These are phyloP conservation scores for Gavia stellata DNA, from an alignment of 2,113 vertebrate species.

Conservation along the genomic window DNA sequence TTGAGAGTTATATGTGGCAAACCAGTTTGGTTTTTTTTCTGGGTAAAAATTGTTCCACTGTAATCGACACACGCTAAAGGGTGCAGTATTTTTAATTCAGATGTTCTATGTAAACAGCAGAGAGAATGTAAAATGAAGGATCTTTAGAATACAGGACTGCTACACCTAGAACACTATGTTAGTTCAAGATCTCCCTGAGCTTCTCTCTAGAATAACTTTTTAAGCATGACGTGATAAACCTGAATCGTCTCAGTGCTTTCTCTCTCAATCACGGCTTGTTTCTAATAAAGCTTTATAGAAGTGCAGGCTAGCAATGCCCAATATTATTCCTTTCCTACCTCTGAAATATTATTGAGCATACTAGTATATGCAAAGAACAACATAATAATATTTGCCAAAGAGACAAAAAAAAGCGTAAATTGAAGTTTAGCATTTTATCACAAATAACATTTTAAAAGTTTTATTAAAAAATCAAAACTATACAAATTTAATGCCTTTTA, in stretches of 20 bases:
- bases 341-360: neutral
- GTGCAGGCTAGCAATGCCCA: neutral
- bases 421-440: neutral
- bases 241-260: neutral
- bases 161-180: neutral
- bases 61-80: neutral
- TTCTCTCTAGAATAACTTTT: neutral
- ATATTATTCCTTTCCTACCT: neutral
- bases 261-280: neutral
- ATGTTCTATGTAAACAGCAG: neutral
- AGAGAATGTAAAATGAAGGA: neutral
- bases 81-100: neutral
- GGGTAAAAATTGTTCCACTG: neutral
- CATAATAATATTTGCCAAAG: neutral
- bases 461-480: neutral
- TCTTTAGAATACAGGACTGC: neutral
- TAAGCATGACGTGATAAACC: neutral
- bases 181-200: neutral
- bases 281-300: neutral
- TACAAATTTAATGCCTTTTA: neutral
- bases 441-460: neutral
- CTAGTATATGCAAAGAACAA: neutral
- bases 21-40: neutral
- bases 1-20: neutral
- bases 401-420: neutral